Evolutionary conservation across 1,140 invertebrate species (phyloP).

Genomic region (Bilobella aurantiaca): DNA sequence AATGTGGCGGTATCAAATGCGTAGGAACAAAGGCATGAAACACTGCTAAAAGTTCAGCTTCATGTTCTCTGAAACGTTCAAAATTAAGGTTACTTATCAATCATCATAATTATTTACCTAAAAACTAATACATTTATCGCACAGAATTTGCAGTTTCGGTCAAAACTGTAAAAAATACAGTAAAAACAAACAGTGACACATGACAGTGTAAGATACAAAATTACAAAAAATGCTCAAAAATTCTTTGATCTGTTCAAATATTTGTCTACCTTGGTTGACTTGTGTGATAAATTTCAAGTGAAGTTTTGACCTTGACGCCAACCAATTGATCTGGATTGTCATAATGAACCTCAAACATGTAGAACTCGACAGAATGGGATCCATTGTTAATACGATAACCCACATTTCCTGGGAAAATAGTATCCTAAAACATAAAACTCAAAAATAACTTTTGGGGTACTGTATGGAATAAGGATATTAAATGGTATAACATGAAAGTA

Average conservation of each 20-base stretch:
- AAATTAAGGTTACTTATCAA: neutral
- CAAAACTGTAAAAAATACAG: too few species aligned
- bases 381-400: constrained; percentile 12
- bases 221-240: too few species aligned
- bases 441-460: too few species aligned
- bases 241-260: neutral
- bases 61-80: neutral
- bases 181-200: too few species aligned
- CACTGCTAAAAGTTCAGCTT: constrained; percentile 11
- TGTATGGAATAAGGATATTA: too few species aligned
- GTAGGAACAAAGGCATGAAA: neutral
- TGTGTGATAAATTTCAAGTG: constrained; percentile 8
- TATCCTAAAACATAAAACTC: constrained; percentile 10
- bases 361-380: neutral
- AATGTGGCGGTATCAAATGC: constrained; percentile 13
- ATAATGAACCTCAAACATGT: constrained; percentile 22
- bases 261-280: neutral
- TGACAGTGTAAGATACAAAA: too few species aligned
- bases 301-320: constrained; percentile 8
- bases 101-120: too few species aligned
- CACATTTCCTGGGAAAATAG: constrained; percentile 8
- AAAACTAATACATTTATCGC: too few species aligned
- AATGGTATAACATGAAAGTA: too few species aligned
- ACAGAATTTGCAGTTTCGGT: too few species aligned
- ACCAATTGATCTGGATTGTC: constrained; percentile 12